Conservation (phyloP, 23 tunicate genomes). For the Clavelina lepadiformis region DNA sequence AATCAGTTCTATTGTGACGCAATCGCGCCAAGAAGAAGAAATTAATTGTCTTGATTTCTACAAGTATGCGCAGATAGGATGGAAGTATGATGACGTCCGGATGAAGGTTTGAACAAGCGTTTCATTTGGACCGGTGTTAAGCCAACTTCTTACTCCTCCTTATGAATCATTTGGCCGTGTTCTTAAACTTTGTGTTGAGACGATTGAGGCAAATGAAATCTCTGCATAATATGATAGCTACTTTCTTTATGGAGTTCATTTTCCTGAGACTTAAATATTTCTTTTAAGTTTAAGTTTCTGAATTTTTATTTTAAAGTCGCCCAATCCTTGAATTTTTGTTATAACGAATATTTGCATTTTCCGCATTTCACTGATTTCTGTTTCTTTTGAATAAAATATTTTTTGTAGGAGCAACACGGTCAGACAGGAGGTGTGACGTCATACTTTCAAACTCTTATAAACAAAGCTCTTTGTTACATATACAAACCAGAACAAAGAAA, state of each 20-base stretch:
- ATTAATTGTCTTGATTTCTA: conserved; percentile 50
- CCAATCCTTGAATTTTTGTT: no score
- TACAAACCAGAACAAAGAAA: conserved; percentile 13
- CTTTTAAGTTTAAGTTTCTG: no score
- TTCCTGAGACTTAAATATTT: no score
- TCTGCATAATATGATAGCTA: no score
- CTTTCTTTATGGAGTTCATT: no score
- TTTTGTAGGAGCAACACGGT: conserved; percentile 19
- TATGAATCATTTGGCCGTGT: no score
- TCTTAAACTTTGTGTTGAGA: no score
- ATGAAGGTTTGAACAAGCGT: conserved; percentile 34
- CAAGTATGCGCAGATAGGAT: conserved; percentile 44
- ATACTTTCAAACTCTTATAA: conserved; percentile 20
- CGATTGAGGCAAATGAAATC: no score
- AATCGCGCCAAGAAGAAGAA: neutral
- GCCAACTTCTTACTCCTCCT: no score
- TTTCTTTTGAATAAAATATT: neutral
- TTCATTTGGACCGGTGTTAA: neutral
- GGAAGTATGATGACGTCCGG: conserved; percentile 60
- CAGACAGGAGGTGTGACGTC: conserved; percentile 17
- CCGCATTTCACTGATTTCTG: neutral
- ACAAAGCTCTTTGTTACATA: conserved; percentile 28
- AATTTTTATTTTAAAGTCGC: no score
- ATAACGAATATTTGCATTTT: no score
- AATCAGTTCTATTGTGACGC: neutral